Conservation (phyloP, 2,113 vertebrate genomes). For the Malurus melanocephalus region DNA sequence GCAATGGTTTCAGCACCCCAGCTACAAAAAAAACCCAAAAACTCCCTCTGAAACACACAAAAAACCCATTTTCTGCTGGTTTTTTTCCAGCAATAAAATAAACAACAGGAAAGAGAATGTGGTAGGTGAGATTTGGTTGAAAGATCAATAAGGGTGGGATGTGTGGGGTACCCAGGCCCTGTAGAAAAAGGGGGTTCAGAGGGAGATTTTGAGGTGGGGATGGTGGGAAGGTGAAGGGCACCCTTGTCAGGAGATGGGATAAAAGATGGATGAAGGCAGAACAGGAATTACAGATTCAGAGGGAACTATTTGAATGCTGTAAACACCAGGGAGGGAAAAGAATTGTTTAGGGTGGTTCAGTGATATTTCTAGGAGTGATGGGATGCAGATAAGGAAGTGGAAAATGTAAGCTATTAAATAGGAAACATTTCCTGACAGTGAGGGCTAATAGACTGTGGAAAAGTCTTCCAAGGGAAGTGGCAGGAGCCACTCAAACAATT, state of each 20-base stretch:
- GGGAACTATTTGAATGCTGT: not conserved
- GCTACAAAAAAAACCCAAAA: not conserved
- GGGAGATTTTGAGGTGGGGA: not conserved
- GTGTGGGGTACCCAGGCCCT: accelerated
- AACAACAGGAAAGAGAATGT: not conserved
- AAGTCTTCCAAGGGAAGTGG: constrained; percentile 37
- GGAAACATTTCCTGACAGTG: constrained; percentile 54
- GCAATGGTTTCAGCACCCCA: not conserved
- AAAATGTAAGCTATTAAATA: constrained; percentile 52
- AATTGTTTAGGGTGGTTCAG: constrained; percentile 53
- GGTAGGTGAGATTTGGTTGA: not conserved
- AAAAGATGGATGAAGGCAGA: not conserved
- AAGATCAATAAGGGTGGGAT: not conserved
- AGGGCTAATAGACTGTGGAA: constrained; percentile 26
- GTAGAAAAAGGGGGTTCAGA: not conserved
- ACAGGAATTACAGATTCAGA: not conserved
- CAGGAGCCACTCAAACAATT: constrained; percentile 57
- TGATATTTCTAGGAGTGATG: constrained; percentile 48
- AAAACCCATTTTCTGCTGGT: accelerated
- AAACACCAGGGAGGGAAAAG: constrained; percentile 32
- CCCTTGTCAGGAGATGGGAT: not conserved
- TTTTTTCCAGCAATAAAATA: not conserved
- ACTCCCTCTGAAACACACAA: accelerated
- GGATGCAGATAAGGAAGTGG: constrained; percentile 59
- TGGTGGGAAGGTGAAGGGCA: not conserved